These are phyloP conservation scores for Pardosa pseudoannulata DNA, from an alignment of 2,888 invertebrate genomes.

Conservation along the genomic window DNA sequence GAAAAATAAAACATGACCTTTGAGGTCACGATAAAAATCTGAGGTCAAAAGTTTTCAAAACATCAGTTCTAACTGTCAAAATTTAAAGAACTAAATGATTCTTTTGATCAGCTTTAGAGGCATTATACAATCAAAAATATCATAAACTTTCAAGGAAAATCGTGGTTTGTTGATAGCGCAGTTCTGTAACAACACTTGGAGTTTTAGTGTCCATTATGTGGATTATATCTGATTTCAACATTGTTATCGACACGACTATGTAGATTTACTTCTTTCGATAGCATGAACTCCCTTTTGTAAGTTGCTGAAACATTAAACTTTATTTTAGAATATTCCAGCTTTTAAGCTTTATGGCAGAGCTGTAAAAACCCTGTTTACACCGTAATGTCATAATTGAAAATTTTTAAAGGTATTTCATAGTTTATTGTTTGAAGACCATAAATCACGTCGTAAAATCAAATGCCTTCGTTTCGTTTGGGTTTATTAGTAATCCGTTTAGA, in stretches of 20 bases:
- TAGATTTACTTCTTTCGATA: background rate
- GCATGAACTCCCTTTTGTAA: background rate
- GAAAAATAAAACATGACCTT: no score
- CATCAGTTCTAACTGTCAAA: no score
- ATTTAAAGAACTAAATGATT: no score
- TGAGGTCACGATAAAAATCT: no score
- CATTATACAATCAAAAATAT: no score
- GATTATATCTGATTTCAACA: no score
- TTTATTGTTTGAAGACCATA: background rate
- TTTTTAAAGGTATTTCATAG: background rate
- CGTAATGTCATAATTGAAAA: background rate
- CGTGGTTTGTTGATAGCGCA: no score
- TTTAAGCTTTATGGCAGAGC: background rate
- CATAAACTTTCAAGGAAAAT: no score
- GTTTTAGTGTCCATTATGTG: background rate
- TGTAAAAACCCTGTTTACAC: conserved; percentile 2
- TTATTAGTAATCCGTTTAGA: no score
- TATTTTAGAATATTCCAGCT: background rate
- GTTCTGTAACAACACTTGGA: background rate
- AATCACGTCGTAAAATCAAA: background rate
- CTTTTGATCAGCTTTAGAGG: no score
- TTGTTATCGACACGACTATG: background rate
- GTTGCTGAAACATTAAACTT: background rate
- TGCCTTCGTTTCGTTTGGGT: no score
- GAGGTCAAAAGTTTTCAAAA: no score